A percentile compares a stretch with the other conserved stretches of the same genome.
Conservation (phyloP, 2,113 vertebrate species). For the Gallinago media region DNA sequence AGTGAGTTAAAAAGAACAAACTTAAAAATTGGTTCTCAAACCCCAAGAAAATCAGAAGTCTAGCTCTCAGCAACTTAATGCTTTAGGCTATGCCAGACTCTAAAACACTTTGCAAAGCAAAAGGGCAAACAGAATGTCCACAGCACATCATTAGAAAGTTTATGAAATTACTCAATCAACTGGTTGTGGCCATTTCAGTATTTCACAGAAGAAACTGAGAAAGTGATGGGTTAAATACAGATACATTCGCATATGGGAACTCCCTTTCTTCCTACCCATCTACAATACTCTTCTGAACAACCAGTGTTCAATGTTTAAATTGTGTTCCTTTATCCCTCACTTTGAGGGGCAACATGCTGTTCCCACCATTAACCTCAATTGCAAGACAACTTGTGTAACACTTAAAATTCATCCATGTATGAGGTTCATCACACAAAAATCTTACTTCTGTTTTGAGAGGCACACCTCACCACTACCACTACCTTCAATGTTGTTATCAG, state of each 20-base stretch:
- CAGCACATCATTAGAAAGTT: not conserved
- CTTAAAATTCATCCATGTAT: not conserved
- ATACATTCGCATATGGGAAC: fast-evolving
- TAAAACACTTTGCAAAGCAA: not conserved
- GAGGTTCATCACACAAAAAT: not conserved
- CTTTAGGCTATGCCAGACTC: not conserved
- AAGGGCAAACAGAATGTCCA: not conserved
- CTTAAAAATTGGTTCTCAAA: not conserved
- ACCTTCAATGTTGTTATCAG: not conserved
- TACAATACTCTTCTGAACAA: not conserved
- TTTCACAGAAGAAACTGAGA: not conserved
- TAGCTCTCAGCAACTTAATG: not conserved
- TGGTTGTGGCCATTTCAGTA: not conserved
- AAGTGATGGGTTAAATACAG: not conserved
- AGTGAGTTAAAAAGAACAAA: not conserved
- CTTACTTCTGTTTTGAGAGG: not conserved
- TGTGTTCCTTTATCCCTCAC: not conserved
- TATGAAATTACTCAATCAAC: not conserved
- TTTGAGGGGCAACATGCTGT: not conserved
- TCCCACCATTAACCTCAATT: not conserved
- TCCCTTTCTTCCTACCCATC: not conserved
- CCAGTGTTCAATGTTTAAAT: not conserved
- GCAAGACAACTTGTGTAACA: not conserved
- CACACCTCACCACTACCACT: not conserved
- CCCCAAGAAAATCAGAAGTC: not conserved